Conservation (phyloP, 1,140 invertebrate species). For the Drosophila tsacasi region DNA sequence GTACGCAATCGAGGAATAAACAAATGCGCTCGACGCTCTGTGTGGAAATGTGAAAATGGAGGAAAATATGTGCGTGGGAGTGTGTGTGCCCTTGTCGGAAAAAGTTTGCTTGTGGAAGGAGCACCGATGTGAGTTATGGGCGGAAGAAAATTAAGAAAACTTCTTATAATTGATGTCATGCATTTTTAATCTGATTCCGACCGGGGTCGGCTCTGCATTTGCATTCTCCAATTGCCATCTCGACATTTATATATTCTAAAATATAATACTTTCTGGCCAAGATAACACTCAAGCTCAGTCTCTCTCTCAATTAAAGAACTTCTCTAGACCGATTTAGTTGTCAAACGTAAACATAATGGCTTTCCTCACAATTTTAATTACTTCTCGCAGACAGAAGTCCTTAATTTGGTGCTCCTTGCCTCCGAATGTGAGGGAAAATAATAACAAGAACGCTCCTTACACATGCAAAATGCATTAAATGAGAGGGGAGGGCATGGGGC, state of each 20-base stretch:
- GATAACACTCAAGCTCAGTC: constrained; percentile 14
- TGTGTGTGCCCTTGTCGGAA: constrained; percentile 55
- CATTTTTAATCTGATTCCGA: constrained; percentile 66
- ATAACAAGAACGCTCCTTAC: constrained; percentile 43
- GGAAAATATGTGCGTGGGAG: constrained; percentile 1
- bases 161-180: constrained; percentile 81
- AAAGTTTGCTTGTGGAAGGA: constrained; percentile 53
- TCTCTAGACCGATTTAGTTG: constrained; percentile 24
- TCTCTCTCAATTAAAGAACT: constrained; percentile 29
- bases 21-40: constrained; percentile 63
- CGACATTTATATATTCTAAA: constrained; percentile 1
- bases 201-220: constrained; percentile 38
- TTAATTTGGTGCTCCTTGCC: constrained; percentile 55
- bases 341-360: constrained; percentile 34
- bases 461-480: constrained; percentile 66
- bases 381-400: constrained; percentile 44
- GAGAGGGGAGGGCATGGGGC: constrained; percentile 19
- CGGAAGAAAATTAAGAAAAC: constrained; percentile 75
- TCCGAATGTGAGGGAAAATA: constrained; percentile 14
- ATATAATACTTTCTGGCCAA: constrained; percentile 8
- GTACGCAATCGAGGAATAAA: constrained; percentile 80
- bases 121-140: constrained; percentile 70
- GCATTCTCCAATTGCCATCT: constrained; percentile 15
- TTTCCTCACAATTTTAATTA: constrained; percentile 44
- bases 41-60: constrained; percentile 17